Evolutionary conservation across 2,797 vertebrate genomes (phyloP).

Genomic region (Gobio occitaniae): DNA sequence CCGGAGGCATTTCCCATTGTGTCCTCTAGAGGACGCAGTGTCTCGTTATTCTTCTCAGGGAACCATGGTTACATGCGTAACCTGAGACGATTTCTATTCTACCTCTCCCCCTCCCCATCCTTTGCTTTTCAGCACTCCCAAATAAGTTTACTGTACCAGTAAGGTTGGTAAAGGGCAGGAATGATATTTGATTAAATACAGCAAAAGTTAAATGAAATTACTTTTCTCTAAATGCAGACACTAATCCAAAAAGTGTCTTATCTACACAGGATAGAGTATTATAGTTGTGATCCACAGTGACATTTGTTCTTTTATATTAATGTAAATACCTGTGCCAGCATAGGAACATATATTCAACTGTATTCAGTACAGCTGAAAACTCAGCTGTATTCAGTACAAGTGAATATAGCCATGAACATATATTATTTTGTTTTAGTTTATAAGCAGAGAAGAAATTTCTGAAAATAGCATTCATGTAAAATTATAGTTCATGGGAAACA

Average conservation of each 20-base stretch:
- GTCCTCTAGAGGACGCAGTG: neutral
- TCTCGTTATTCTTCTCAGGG: neutral
- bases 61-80: neutral
- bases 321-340: neutral
- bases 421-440: slow-evolving; percentile 17
- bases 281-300: neutral
- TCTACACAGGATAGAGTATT: neutral
- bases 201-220: slow-evolving; percentile 43
- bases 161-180: slow-evolving; percentile 42
- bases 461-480: slow-evolving; percentile 4
- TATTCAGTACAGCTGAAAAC: neutral
- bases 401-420: neutral
- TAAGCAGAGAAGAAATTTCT: neutral
- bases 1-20: neutral
- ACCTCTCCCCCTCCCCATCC: slow-evolving; percentile 57
- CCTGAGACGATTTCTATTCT: slow-evolving; percentile 70
- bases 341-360: neutral
- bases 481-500: neutral
- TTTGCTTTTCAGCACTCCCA: slow-evolving; percentile 78
- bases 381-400: neutral
- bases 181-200: slow-evolving; percentile 29
- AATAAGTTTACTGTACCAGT: slow-evolving; percentile 69
- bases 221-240: no score
- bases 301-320: neutral
- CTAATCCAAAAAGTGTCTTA: neutral